Evolutionary conservation across 2,888 invertebrate genomes (phyloP), one percentile per base, ranked within the genome.

Genomic region (Idaea aversata): DNA sequence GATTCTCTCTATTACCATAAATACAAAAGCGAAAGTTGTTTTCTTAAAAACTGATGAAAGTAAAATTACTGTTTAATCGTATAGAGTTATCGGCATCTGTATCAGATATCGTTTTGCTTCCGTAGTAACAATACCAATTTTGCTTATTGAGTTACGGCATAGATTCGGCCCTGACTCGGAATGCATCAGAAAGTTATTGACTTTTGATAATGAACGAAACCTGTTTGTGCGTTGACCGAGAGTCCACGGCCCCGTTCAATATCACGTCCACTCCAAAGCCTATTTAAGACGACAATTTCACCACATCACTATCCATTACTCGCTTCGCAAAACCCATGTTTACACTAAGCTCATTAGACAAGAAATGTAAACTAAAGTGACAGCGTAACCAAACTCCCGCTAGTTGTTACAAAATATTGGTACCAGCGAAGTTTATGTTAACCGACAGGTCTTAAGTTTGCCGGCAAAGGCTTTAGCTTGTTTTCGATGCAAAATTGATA

Each of bases 131-230:
- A 75, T 70, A 69, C 63, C 57, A 68, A 67, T 70, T 72, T 71
- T 70, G 71, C 70, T 72, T 75, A 80, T 88, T 86, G 87, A 82
- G 82, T 87, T 82, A 81, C 79, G 79, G 81, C 83, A 80, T 76
- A 79, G 79, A 81, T 83, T 86, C 87, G 92, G 86, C 92, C 92
- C 76, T 92, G 91, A 91, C 90, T 91, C 81, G 84, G 83, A 86
- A 88, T 90, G 90, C 88, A 89, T 90, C 91, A 83, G 88, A 91
- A 91, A 92, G 92, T 92, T 93, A 93, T 93, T 93, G 92, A 93
- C 92, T 92, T 91, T 92, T 92, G 92, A 88, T 92, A 91, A 92
- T 93, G 92, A 83, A 82, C 74, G 60, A 88, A 93, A 93, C 92
- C 90, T 86, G 92, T 93, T 92, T 90, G 85, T 79, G 75, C 80